These are phyloP conservation scores for Poeciliopsis turneri DNA, from an alignment of 2,797 vertebrate species.

Conservation along the genomic window DNA sequence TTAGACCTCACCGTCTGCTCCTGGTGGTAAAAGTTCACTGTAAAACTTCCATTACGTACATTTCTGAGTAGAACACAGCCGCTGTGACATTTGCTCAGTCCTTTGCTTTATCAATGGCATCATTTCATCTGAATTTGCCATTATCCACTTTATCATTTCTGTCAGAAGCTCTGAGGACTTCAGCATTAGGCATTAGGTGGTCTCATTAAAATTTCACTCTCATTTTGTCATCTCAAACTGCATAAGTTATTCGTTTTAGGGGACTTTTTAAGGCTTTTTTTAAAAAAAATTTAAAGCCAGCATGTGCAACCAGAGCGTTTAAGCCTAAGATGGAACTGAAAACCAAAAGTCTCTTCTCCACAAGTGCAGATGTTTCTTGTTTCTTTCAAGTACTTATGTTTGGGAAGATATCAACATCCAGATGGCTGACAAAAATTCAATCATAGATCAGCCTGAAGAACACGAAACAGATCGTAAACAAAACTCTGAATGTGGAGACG, in stretches of 20 bases:
- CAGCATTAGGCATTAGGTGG: neutral
- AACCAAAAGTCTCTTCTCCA: neutral
- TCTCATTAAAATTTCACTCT: neutral
- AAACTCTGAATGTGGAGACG: neutral
- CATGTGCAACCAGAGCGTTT: neutral
- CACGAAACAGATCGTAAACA: neutral
- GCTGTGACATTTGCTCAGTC: neutral
- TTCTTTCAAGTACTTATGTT: neutral
- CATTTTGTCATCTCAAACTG: neutral
- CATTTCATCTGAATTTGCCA: neutral
- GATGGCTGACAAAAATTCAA: neutral
- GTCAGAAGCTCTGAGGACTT: neutral
- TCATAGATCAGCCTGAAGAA: neutral
- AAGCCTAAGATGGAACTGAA: neutral
- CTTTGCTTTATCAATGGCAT: neutral
- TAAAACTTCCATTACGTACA: conserved; percentile 30
- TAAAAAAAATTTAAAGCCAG: neutral
- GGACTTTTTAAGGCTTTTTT: neutral
- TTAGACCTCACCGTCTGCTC: neutral
- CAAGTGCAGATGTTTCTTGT: neutral
- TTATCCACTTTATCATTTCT: conserved; percentile 5
- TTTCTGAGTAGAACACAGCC: conserved; percentile 13
- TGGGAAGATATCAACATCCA: neutral
- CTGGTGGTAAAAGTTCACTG: conserved; percentile 10
- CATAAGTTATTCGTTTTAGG: neutral